Evolutionary conservation across 2,888 invertebrate species (phyloP).

Genomic region (Meganola albula): DNA sequence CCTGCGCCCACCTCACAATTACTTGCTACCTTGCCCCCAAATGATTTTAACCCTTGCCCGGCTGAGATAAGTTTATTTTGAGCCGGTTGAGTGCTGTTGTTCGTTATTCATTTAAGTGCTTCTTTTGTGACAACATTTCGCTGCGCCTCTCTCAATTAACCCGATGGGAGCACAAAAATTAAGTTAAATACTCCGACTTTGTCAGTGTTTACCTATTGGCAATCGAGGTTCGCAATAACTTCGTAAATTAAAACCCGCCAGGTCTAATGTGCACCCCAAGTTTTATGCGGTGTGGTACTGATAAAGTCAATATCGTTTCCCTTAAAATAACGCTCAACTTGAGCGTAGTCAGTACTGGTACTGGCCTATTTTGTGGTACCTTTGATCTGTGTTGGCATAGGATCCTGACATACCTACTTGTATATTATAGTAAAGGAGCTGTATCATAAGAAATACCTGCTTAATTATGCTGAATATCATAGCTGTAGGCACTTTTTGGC

Average conservation of each 20-base stretch:
- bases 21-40: conserved; percentile 53
- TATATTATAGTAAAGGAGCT: too few relatives aligned
- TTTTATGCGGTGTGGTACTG: conserved; percentile 25
- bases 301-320: conserved; percentile 22
- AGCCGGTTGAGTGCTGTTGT: conserved; percentile 64
- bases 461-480: too few relatives aligned
- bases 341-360: too few relatives aligned
- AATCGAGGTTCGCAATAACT: conserved; percentile 59
- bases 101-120: conserved; percentile 70
- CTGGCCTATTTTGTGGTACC: too few relatives aligned
- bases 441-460: too few relatives aligned
- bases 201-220: conserved; percentile 68
- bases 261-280: conserved; percentile 38
- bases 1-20: conserved; percentile 62
- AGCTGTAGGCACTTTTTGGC: too few relatives aligned
- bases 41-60: conserved; percentile 75
- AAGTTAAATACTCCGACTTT: conserved; percentile 74
- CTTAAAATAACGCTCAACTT: too few relatives aligned
- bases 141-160: conserved; percentile 69
- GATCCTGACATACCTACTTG: too few relatives aligned
- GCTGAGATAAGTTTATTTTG: conserved; percentile 75
- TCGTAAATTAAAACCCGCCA: conserved; percentile 56
- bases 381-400: too few relatives aligned
- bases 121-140: conserved; percentile 74
- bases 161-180: conserved; percentile 73